Evolutionary conservation across 2,888 invertebrate species (phyloP), one percentile per base, ranked within the genome.

Genomic region (Drosophila mettleri): DNA sequence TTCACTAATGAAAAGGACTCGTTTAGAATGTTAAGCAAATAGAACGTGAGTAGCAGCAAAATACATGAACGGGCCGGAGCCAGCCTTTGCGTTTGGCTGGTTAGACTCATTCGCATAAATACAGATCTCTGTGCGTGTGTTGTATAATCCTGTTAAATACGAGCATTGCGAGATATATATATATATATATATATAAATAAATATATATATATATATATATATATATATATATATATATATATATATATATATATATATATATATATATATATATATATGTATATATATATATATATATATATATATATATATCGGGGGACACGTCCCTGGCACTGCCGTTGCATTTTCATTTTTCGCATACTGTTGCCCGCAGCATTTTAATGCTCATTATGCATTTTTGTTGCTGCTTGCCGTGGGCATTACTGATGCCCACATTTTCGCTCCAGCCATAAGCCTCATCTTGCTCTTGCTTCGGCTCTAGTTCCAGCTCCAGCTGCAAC

Each of bases 11-110:
- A 87, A 89, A 87, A 75, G 83, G 80, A 78, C 89, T 87, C 89
- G 83, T 75, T 89, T 85, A 87, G 86, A 89, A 89, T 85, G 79
- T 80, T 89, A 89, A 87, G 83, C 89, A 86, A 86, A 86, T 82
- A 89, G 86, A 72, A 86, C 88, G 80, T 87, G 86, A 85, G 87
- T 80, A 81, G 87, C 81, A 78, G 78, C 63, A 71, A 76, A 71
- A 76, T 68, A 76, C 29, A 62, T 43, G 62, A 73, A 62, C 55
- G 62, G 55, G 48, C 65, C 55, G 49, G 39, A 57, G 48, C 59
- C 61, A 53, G 57, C 7, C n/a, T 33, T 33, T 33, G 51, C 45
- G 29, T 29, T 46, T 10, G 43, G 24, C 46, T 62, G 59, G 51
- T 66, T 64, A 57, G 45, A 61, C 45, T 57, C 73, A 59, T 43